Evolutionary conservation across 2,113 vertebrate species (phyloP), one percentile per base, ranked within the genome.

Genomic region (Pseudorhombus dupliciocellatus): DNA sequence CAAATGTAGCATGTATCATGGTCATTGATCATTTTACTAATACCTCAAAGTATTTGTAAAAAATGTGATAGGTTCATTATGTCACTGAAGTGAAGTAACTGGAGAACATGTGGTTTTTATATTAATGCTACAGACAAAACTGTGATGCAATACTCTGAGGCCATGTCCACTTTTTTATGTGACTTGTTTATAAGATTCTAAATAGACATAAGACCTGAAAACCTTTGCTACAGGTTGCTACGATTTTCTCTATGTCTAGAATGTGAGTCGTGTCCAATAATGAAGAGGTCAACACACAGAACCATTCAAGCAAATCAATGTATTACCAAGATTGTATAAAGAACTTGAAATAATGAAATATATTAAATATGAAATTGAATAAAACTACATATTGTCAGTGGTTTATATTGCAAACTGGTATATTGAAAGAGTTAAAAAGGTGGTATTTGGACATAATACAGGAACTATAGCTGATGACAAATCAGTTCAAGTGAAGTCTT

Each of bases 61-160:
- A n/a, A n/a, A 30, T 69, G 6, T 28, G 14, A 37, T 4, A 42
- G 37, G 25, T 42, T 46, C 48, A 74, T 34, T 10, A 50, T 59
- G 69, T 80, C 52, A 14, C 20, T 25, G 3, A 66, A 53, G 57
- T 48, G 14, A 34, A 62, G 53, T 18, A n/a, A 75, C 63, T 7
- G 11, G 21, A 76, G 42, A 57, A 10, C 0, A 7, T 69, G 70
- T 18, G 79, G 75, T 80, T 82, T 85, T 75, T 85, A 70, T 84
- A 46, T 85, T 12, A 46, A 24, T 30, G 16, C 48, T 55, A 5
- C 48, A 70, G 14, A 64, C 28, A n/a, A 2, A 25, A 31, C 5
- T 40, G 52, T 50, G 22, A 5, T 44, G 53, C 37, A 51, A 22
- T 60, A 40, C 28, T 64, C 28, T 44, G 20, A 55, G 26, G 16